Evolutionary conservation across 2,797 vertebrate genomes (phyloP).

Genomic region (Remorina albescens): DNA sequence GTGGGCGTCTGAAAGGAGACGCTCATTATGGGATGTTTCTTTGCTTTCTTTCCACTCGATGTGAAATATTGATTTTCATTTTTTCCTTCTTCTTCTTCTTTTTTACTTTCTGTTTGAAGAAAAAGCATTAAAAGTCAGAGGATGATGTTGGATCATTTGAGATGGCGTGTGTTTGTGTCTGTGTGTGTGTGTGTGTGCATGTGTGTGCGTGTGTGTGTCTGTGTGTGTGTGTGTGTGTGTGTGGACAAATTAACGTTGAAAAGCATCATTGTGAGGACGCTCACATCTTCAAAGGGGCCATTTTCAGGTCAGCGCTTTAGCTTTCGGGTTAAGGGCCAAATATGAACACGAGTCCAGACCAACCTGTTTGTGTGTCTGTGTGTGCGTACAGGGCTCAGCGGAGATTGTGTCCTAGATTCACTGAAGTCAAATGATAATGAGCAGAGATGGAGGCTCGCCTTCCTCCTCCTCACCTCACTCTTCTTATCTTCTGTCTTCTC

Average conservation of each 20-base stretch:
- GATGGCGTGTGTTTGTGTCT: background rate
- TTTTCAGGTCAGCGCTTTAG: background rate
- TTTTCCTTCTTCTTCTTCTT: no score
- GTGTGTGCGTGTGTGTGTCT: background rate
- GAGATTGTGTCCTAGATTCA: slow-evolving; percentile 72
- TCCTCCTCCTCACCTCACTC: background rate
- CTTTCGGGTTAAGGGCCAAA: background rate
- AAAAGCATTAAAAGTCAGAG: slow-evolving; percentile 41
- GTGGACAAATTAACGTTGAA: background rate
- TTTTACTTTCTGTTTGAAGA: slow-evolving; percentile 32
- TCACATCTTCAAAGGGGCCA: background rate
- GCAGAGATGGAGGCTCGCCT: slow-evolving; percentile 65
- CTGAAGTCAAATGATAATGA: slow-evolving; percentile 75
- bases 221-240: background rate
- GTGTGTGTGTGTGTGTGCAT: background rate
- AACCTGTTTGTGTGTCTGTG: slow-evolving; percentile 18
- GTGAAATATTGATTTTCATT: slow-evolving; percentile 52
- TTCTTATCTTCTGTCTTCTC: background rate
- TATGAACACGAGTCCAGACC: background rate
- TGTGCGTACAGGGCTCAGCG: slow-evolving; percentile 16
- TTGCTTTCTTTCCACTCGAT: slow-evolving; percentile 21
- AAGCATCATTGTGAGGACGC: no score
- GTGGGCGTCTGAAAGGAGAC: slow-evolving; percentile 40
- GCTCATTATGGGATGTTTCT: slow-evolving; percentile 65
- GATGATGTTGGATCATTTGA: slow-evolving; percentile 38